phyloP scores from a whole-genome alignment of 2,113 vertebrate genomes.

The Sisor rabdophorus region DNA sequence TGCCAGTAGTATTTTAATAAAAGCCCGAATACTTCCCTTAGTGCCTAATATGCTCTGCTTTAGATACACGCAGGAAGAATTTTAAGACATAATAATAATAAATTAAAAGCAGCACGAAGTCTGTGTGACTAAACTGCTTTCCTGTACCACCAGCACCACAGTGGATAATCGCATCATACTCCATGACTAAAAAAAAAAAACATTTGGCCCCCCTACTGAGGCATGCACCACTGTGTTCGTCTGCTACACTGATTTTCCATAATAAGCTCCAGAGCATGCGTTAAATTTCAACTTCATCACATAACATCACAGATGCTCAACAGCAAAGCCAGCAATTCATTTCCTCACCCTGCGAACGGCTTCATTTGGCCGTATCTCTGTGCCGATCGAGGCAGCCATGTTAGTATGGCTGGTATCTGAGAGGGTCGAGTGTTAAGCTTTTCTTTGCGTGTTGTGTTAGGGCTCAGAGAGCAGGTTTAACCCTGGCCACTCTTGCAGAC shows the following conservation, averaged over 20 bases:
- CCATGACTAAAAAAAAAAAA: constrained; percentile 19
- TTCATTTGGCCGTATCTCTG: constrained; percentile 56
- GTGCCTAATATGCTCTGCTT: constrained; percentile 7
- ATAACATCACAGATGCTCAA: constrained; percentile 19
- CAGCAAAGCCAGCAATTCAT: constrained; percentile 44
- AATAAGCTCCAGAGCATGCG: constrained; percentile 26
- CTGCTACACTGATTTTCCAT: constrained; percentile 10
- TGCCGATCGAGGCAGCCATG: constrained; percentile 36
- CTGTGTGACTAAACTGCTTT: constrained; percentile 3
- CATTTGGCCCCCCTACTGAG: constrained; percentile 4
- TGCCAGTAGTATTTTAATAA: constrained; percentile 16
- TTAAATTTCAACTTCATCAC: constrained; percentile 35
- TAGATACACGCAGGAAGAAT: constrained; percentile 12
- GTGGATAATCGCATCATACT: constrained; percentile 7
- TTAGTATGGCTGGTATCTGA: constrained; percentile 69
- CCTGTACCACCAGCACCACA: background rate
- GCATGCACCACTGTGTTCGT: background rate
- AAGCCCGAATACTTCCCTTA: background rate
- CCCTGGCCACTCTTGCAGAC: constrained; percentile 85
- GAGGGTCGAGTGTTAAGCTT: constrained; percentile 61
- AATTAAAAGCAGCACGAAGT: constrained; percentile 2
- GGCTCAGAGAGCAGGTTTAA: constrained; percentile 69
- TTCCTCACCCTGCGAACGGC: constrained; percentile 25
- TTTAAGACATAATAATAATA: background rate
- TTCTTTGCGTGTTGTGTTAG: constrained; percentile 54